Evolutionary conservation across 2,797 vertebrate species (phyloP).

Genomic region (Acropternis orthonyx): DNA sequence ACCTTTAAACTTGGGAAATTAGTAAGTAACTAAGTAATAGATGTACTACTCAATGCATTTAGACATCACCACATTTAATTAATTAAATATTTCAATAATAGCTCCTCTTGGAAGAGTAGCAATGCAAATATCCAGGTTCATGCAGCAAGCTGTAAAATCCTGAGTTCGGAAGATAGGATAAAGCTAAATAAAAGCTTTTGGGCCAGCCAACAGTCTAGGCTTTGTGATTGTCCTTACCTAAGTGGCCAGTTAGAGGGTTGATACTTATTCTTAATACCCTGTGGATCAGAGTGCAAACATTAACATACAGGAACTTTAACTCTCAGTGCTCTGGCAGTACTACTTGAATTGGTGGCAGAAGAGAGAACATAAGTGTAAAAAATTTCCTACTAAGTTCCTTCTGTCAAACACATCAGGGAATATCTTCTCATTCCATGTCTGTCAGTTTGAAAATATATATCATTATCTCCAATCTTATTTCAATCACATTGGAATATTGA

Average conservation of each 20-base stretch:
- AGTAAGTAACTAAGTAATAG: no score
- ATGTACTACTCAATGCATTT: no score
- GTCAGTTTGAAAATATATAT: background rate
- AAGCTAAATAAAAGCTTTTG: background rate
- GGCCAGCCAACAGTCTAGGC: background rate
- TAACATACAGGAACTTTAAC: background rate
- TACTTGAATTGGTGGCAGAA: background rate
- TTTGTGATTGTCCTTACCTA: background rate
- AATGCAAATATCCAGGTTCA: background rate
- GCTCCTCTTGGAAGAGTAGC: background rate
- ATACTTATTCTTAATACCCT: background rate
- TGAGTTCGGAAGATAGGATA: background rate
- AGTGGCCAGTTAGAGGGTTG: background rate
- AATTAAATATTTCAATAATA: no score
- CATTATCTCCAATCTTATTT: background rate
- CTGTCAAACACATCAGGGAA: background rate
- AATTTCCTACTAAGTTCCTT: background rate
- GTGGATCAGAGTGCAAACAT: background rate
- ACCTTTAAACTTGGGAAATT: no score
- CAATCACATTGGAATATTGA: background rate
- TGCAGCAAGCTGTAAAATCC: background rate
- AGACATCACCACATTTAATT: no score
- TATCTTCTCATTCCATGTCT: background rate
- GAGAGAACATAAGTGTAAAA: background rate
- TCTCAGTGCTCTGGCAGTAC: background rate